Percentiles rank a stretch among this genome's conserved stretches.
Evolutionary conservation across 2,888 invertebrate genomes (phyloP).

Genomic region (Heterodera filipjevi): DNA sequence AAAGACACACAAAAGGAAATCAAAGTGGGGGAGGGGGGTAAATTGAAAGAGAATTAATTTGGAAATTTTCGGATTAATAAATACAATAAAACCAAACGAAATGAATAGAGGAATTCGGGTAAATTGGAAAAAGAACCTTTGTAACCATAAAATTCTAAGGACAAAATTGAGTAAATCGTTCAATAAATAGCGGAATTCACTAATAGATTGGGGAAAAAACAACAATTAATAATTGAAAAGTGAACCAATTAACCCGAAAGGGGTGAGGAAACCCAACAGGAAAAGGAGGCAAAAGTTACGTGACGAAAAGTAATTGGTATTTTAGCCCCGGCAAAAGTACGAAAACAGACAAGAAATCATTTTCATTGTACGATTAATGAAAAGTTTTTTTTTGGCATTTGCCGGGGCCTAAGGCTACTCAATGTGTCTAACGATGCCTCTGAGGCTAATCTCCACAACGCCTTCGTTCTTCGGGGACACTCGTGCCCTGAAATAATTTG

Average conservation of each 20-base stretch:
- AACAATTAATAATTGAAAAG: too few species aligned
- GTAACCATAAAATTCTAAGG: too few species aligned
- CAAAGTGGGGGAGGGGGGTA: too few species aligned
- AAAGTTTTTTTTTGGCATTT: neutral
- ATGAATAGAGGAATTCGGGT: too few species aligned
- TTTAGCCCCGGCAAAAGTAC: neutral
- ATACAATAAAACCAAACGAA: too few species aligned
- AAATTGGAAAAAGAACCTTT: too few species aligned
- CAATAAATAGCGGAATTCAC: too few species aligned
- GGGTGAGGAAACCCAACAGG: neutral
- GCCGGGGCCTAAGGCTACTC: neutral
- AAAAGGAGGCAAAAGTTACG: neutral
- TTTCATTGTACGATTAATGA: neutral
- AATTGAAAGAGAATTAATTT: too few species aligned
- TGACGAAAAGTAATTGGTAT: neutral
- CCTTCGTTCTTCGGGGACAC: constrained; percentile 20
- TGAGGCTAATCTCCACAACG: constrained; percentile 24
- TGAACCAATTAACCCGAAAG: neutral
- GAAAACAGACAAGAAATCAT: neutral
- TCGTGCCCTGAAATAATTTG: constrained; percentile 3
- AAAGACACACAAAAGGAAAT: too few species aligned
- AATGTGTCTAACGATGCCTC: neutral
- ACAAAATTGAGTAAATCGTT: too few species aligned
- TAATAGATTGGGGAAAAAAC: too few species aligned
- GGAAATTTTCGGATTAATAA: too few species aligned